Evolutionary conservation across 92 coral and sea anemone species (phyloP).

Genomic region (Paragorgia papillata): DNA sequence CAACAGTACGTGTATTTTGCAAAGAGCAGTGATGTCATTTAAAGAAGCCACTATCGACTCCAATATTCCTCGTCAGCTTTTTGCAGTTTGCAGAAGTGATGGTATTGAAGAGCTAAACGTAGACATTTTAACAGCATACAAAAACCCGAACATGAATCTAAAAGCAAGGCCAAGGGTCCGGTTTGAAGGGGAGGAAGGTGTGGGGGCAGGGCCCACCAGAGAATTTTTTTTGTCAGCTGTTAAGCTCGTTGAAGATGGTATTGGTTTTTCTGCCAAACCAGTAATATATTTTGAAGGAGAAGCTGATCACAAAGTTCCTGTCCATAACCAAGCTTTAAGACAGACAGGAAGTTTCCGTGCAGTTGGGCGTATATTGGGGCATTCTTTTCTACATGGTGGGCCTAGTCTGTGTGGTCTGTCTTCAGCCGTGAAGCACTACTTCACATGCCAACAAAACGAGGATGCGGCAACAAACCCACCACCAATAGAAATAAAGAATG

Average conservation of each 20-base stretch:
- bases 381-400: conserved; percentile 66
- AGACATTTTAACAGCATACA: conserved; percentile 59
- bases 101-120: conserved; percentile 43
- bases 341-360: conserved; percentile 59
- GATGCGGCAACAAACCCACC: conserved; percentile 43
- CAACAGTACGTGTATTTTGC: not conserved
- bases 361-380: conserved; percentile 60
- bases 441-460: conserved; percentile 13
- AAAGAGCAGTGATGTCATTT: not conserved
- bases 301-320: conserved; percentile 51
- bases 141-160: conserved; percentile 52
- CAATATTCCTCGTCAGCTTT: conserved; percentile 37
- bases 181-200: conserved; percentile 69
- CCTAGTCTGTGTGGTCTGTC: conserved; percentile 56
- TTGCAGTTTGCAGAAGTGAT: conserved; percentile 45
- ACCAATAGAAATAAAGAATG: conserved; percentile 51
- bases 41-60: conserved; percentile 8
- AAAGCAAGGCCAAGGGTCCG: conserved; percentile 44
- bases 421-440: conserved; percentile 55
- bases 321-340: conserved; percentile 41
- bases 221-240: conserved; percentile 57
- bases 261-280: conserved; percentile 46
- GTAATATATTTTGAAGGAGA: conserved; percentile 63
- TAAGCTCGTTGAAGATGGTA: conserved; percentile 61
- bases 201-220: conserved; percentile 36